Percentiles rank a stretch among this genome's conserved stretches.
Evolutionary conservation across 1,140 invertebrate species (phyloP).

Genomic region (Venturia canescens): DNA sequence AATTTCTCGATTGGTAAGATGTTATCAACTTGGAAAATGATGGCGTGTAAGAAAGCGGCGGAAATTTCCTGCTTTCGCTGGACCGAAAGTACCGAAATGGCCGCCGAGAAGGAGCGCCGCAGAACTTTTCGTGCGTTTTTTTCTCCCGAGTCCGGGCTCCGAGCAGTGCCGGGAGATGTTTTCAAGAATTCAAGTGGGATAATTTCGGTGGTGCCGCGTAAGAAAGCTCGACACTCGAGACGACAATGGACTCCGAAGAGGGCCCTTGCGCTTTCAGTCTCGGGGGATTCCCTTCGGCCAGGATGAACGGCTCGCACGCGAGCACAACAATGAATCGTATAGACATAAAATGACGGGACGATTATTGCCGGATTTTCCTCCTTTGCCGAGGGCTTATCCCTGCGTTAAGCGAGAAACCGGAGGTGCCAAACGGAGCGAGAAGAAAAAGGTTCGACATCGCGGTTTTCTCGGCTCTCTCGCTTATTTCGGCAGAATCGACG

Average conservation of each 20-base stretch:
- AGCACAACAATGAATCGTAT: conserved; percentile 33
- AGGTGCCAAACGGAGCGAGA: neutral
- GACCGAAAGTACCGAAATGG: conserved; percentile 60
- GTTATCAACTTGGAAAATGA: conserved; percentile 14
- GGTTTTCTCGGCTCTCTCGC: too few relatives aligned
- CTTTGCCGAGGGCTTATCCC: neutral
- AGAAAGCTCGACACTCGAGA: neutral
- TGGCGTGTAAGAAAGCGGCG: conserved; percentile 39
- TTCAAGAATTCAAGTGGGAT: neutral
- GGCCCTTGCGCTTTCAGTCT: neutral
- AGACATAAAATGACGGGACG: conserved; percentile 28
- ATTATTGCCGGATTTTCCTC: conserved; percentile 42
- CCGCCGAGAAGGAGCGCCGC: neutral
- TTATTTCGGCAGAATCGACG: too few relatives aligned
- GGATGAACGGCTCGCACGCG: neutral
- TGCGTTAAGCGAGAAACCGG: neutral
- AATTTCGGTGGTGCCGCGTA: neutral
- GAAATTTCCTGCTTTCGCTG: conserved; percentile 62
- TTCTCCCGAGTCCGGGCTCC: neutral
- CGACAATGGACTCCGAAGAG: neutral
- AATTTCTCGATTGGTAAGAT: too few relatives aligned
- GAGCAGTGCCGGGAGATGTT: neutral
- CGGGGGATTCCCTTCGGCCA: conserved; percentile 26
- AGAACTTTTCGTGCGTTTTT: neutral
- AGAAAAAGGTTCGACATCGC: neutral